Evolutionary conservation across 1,140 invertebrate genomes (phyloP).

Genomic region (Calephelis nemesis): DNA sequence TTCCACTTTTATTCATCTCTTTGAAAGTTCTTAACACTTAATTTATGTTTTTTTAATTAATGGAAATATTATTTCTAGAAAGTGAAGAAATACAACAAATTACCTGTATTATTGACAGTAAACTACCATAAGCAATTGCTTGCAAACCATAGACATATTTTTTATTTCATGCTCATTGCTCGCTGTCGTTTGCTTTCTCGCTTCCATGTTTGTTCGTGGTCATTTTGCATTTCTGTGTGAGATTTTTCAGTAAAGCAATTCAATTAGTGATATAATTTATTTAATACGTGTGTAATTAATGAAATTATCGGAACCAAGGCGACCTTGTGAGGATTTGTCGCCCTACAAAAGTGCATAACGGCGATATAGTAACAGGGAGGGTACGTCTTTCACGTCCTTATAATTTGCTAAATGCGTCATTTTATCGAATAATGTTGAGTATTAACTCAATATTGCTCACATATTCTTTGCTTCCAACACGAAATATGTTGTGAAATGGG

Average conservation of each 20-base stretch:
- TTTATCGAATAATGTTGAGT: slow-evolving; percentile 68
- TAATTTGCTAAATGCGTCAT: slow-evolving; percentile 77
- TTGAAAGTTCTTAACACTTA: no score
- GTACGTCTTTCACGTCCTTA: slow-evolving; percentile 74
- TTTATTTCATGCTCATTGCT: slow-evolving; percentile 44
- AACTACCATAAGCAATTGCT: background rate
- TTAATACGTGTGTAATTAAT: slow-evolving; percentile 69
- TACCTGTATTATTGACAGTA: background rate
- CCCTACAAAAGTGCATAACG: slow-evolving; percentile 63
- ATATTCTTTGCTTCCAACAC: slow-evolving; percentile 27
- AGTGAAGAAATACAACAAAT: no score
- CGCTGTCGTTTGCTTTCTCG: slow-evolving; percentile 58
- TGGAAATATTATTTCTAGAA: no score
- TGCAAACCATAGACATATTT: slow-evolving; percentile 51
- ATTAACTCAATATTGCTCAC: slow-evolving; percentile 43
- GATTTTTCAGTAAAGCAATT: slow-evolving; percentile 69
- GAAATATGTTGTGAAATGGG: slow-evolving; percentile 25
- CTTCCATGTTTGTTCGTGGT: slow-evolving; percentile 79
- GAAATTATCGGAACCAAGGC: slow-evolving; percentile 70
- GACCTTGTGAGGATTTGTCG: slow-evolving; percentile 72
- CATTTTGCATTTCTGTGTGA: slow-evolving; percentile 74
- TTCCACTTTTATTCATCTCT: no score
- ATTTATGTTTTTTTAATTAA: no score
- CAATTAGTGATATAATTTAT: slow-evolving; percentile 66
- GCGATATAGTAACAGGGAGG: slow-evolving; percentile 74